phyloP scores from a whole-genome alignment of 2,113 vertebrate genomes.

The Bubo bubo region DNA sequence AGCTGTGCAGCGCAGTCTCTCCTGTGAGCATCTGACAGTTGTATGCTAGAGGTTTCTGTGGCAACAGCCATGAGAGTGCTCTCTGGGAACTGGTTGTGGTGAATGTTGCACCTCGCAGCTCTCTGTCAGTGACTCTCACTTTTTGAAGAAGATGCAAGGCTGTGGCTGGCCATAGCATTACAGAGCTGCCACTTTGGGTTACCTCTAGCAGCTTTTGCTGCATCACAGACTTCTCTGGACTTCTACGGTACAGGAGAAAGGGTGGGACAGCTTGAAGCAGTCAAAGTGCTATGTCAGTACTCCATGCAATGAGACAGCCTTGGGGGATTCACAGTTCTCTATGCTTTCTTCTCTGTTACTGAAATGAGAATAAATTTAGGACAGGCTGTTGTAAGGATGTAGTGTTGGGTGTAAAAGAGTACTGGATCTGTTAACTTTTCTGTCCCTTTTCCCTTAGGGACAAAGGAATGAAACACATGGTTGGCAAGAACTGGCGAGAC shows the following conservation, averaged over 20 bases:
- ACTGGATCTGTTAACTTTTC: neutral
- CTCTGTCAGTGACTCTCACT: neutral
- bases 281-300: neutral
- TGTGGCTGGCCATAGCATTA: neutral
- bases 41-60: neutral
- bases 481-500: constrained; percentile 81
- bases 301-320: neutral
- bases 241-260: neutral
- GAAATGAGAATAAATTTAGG: neutral
- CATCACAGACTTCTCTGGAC: neutral
- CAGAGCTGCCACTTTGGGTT: neutral
- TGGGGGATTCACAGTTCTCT: neutral
- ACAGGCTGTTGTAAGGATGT: neutral
- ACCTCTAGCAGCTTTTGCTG: neutral
- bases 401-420: neutral
- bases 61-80: neutral
- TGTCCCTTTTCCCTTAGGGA: constrained; percentile 61
- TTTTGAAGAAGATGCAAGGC: neutral
- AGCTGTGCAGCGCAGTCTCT: neutral
- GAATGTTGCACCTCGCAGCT: neutral
- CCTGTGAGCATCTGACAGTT: neutral
- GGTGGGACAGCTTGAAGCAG: neutral
- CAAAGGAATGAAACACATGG: constrained; percentile 85
- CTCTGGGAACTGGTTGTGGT: neutral
- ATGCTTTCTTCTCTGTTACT: neutral